Evolutionary conservation across 2,888 invertebrate species (phyloP).

Genomic region (Sclerodermus sp.): DNA sequence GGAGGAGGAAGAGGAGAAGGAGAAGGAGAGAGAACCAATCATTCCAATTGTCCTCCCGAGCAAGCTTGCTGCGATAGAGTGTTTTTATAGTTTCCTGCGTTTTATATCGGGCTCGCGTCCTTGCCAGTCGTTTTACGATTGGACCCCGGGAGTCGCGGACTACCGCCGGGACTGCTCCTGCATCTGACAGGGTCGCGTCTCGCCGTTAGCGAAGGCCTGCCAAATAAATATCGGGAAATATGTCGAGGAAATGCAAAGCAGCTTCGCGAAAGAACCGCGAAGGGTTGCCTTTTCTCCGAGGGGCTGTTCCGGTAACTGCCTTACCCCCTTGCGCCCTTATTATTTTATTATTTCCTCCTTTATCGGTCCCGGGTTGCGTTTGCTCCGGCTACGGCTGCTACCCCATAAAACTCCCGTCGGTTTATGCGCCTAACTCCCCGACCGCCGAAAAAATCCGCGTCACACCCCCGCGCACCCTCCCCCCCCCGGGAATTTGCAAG

Average conservation of each 20-base stretch:
- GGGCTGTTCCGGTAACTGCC: slow-evolving; percentile 11
- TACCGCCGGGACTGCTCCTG: slow-evolving; percentile 21
- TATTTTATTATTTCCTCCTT: slow-evolving; percentile 27
- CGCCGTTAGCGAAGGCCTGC: slow-evolving; percentile 16
- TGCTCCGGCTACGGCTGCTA: neutral
- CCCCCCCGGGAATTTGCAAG: slow-evolving; percentile 34
- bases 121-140: neutral
- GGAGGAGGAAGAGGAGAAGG: neutral
- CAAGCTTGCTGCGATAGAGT: too few relatives aligned
- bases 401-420: slow-evolving; percentile 27
- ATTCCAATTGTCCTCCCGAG: too few relatives aligned
- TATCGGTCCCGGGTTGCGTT: slow-evolving; percentile 35
- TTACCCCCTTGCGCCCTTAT: slow-evolving; percentile 6
- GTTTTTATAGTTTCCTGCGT: slow-evolving; percentile 15
- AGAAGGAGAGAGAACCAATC: neutral
- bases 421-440: slow-evolving; percentile 13
- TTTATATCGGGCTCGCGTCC: slow-evolving; percentile 24
- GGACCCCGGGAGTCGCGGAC: neutral
- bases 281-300: too few relatives aligned
- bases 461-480: neutral
- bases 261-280: slow-evolving; percentile 38
- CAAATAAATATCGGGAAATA: slow-evolving; percentile 54
- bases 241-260: slow-evolving; percentile 50
- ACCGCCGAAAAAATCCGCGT: slow-evolving; percentile 7
- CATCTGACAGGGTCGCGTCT: slow-evolving; percentile 38